These are phyloP conservation scores for Mylabris phalerata DNA, from an alignment of 1,140 invertebrate genomes.

Conservation along the genomic window DNA sequence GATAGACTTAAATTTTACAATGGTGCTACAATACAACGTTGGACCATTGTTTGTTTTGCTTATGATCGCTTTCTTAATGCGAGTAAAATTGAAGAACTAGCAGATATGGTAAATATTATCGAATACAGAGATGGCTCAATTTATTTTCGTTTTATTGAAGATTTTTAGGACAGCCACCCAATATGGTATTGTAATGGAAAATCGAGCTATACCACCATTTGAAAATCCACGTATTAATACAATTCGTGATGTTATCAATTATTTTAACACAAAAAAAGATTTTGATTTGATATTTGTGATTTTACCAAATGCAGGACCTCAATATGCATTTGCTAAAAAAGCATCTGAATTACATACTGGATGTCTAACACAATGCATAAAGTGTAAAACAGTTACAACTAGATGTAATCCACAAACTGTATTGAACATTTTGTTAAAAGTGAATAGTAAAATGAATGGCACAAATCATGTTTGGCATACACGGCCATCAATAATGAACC, in stretches of 20 bases:
- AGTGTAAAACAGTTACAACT: slow-evolving; percentile 48
- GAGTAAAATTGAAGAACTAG: slow-evolving; percentile 19
- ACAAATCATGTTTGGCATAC: slow-evolving; percentile 60
- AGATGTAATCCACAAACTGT: slow-evolving; percentile 46
- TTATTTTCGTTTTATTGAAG: slow-evolving; percentile 14
- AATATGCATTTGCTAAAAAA: slow-evolving; percentile 57
- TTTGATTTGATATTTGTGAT: slow-evolving; percentile 50
- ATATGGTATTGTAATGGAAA: slow-evolving; percentile 18
- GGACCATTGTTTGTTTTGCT: slow-evolving; percentile 41
- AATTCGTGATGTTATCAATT: slow-evolving; percentile 12
- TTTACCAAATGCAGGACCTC: slow-evolving; percentile 39
- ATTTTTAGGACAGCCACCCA: slow-evolving; percentile 9
- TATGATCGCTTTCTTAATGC: background rate
- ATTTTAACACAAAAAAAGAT: slow-evolving; percentile 17
- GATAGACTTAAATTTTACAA: slow-evolving; percentile 34
- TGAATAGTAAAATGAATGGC: slow-evolving; percentile 79
- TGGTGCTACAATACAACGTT: slow-evolving; percentile 29
- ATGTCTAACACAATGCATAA: slow-evolving; percentile 77
- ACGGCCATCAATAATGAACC: slow-evolving; percentile 35
- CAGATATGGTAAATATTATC: slow-evolving; percentile 20
- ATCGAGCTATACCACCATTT: slow-evolving; percentile 15
- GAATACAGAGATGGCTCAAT: background rate
- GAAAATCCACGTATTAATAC: slow-evolving; percentile 5
- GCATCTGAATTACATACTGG: slow-evolving; percentile 66
- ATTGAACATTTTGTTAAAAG: slow-evolving; percentile 74